Evolutionary conservation across 2,113 vertebrate genomes (phyloP).

Genomic region (Dicrurus megarhynchus): DNA sequence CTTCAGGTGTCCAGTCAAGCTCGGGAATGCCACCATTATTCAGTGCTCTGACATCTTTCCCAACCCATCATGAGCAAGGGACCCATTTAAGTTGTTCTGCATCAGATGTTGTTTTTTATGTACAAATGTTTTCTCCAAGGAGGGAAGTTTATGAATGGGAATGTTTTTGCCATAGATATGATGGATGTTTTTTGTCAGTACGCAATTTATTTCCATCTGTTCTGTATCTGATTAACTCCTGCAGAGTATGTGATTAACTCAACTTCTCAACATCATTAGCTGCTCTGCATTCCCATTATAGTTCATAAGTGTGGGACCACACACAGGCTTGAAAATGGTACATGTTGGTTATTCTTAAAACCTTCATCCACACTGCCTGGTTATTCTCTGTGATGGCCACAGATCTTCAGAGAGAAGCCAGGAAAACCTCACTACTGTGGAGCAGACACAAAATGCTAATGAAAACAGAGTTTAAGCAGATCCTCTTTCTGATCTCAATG

Average conservation of each 20-base stretch:
- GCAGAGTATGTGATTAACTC: constrained; percentile 24
- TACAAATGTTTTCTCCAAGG: constrained; percentile 20
- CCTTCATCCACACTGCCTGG: not conserved
- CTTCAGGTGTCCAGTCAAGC: not conserved
- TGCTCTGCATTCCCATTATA: constrained; percentile 17
- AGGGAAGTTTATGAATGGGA: constrained; percentile 48
- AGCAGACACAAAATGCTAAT: not conserved
- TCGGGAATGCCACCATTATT: not conserved
- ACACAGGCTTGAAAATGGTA: constrained; percentile 5
- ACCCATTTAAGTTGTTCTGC: not conserved
- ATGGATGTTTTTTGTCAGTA: not conserved
- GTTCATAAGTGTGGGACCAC: constrained; percentile 19
- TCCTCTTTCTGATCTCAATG: not conserved
- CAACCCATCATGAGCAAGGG: not conserved
- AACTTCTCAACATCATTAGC: constrained; percentile 32
- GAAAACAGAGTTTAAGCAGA: not conserved
- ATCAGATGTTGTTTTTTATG: not conserved
- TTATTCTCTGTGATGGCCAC: not conserved
- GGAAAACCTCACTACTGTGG: not conserved
- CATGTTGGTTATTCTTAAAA: not conserved
- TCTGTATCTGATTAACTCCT: constrained; percentile 31
- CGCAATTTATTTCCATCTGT: constrained; percentile 49
- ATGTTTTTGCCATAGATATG: not conserved
- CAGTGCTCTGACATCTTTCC: not conserved
- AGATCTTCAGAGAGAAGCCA: not conserved